A percentile compares a stretch with the other conserved stretches of the same genome.
These are phyloP conservation scores for Hoplias malabaricus DNA, from an alignment of 2,113 vertebrate species.

Conservation along the genomic window DNA sequence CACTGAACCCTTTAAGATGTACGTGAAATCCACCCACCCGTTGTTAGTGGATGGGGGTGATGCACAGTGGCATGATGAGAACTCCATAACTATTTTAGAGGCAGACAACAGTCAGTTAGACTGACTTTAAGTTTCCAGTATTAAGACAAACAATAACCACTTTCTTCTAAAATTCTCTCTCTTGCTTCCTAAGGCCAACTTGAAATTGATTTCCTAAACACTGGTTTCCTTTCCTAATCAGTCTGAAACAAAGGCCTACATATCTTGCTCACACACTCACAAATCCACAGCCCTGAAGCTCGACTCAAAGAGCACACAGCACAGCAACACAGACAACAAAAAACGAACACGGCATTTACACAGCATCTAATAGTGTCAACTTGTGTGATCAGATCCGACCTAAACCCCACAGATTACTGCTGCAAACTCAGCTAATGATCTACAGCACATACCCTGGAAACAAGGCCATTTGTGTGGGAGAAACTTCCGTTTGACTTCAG, in stretches of 20 bases:
- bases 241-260: not conserved
- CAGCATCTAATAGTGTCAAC: constrained; percentile 4
- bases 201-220: not conserved
- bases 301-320: not conserved
- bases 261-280: not conserved
- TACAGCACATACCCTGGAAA: not conserved
- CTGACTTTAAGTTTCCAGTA: too few species aligned
- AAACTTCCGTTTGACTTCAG: constrained; percentile 6
- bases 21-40: too few species aligned
- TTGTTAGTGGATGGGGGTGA: too few species aligned
- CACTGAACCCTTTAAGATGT: too few species aligned
- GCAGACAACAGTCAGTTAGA: too few species aligned
- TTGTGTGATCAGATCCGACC: not conserved
- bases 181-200: not conserved
- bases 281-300: not conserved
- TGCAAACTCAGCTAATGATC: constrained; percentile 19
- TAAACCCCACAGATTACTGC: not conserved
- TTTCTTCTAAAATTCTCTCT: not conserved
- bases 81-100: too few species aligned
- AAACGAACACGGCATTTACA: not conserved
- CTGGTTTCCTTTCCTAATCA: not conserved
- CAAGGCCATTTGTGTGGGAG: not conserved
- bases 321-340: not conserved
- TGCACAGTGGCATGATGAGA: too few species aligned
- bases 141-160: not conserved